Evolutionary conservation across 2,797 vertebrate genomes (phyloP), one percentile per base, ranked within the genome.

Genomic region (Jordanella pulchra): DNA sequence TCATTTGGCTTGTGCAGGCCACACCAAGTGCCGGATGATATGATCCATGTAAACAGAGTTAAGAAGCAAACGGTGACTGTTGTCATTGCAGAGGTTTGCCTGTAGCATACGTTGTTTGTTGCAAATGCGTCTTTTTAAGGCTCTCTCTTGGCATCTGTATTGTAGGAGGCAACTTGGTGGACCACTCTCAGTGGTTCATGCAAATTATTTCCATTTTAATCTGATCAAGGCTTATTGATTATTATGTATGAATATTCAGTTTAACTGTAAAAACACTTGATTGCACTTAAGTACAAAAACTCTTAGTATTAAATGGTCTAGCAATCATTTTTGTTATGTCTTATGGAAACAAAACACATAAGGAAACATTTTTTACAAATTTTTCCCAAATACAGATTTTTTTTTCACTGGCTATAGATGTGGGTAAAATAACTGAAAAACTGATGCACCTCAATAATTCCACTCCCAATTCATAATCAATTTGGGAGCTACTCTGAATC

Each of bases 51-150:
- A 50, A 93, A 82, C 73, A 94, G 88, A 79, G 84, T 87, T 61
- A 94, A 65, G 76, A 92, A 77, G 81, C 91, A 67, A 69, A 93
- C 77, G 72, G 78, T 61, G 56, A 85, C 79, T 81, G 79, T 65
- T 91, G 87, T 94, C 94, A 95, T 95, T 80, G 92, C 93, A 86
- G 81, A 93, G 84, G 71, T 79, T 92, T 50, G 78, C 86, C 86
- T 90, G 81, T 85, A 80, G 75, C 84, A 80, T 81, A 77, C 74
- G 30, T 39, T n/a, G 61, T 54, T 83, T 78, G 54, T 51, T 35
- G 65, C 47, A 72, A 53, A 56, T 47, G 73, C 66, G 73, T 64
- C 79, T 90, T 93, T 54, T 93, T 95, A 95, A 94, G 93, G 86
- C 79, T 84, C 91, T 73, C 60, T 76, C 12, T 75, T 14, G 72